Conservation (phyloP, 1,140 invertebrate species). For the Contarinia nasturtii region DNA sequence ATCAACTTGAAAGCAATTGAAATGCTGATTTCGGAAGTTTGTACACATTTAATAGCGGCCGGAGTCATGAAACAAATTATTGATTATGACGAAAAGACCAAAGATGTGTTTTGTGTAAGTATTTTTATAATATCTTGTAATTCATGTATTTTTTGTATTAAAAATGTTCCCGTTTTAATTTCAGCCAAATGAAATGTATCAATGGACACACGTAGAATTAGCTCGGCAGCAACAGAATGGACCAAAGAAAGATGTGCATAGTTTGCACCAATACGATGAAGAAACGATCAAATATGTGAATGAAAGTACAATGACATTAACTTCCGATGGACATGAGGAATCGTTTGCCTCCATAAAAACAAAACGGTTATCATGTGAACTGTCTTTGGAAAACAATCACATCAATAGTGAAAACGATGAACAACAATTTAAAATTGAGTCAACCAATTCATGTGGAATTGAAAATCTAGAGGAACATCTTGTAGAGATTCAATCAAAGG, state of each 20-base stretch:
- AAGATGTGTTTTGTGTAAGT: conserved; percentile 58
- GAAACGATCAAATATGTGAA: not conserved
- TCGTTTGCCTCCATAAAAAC: not conserved
- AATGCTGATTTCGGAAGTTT: conserved; percentile 59
- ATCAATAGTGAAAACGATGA: not conserved
- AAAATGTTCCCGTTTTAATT: conserved; percentile 16
- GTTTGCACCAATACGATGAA: conserved; percentile 17
- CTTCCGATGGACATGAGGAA: not conserved
- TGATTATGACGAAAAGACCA: conserved; percentile 41
- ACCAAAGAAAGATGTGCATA: conserved; percentile 40
- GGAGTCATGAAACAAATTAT: conserved; percentile 62
- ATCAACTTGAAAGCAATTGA: conserved; percentile 50
- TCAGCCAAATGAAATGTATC: conserved; percentile 73
- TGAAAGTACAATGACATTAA: not conserved
- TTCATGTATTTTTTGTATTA: not conserved
- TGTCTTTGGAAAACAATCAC: not conserved
- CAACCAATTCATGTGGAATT: no score
- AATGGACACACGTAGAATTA: conserved; percentile 63
- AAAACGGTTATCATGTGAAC: not conserved
- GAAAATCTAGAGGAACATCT: no score
- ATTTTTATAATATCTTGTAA: not conserved
- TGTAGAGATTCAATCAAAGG: no score
- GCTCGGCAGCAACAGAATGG: conserved; percentile 41
- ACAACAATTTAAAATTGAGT: no score
- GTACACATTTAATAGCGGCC: conserved; percentile 71